phyloP scores from a whole-genome alignment of 2,797 vertebrate genomes.

The Chromis chromis region DNA sequence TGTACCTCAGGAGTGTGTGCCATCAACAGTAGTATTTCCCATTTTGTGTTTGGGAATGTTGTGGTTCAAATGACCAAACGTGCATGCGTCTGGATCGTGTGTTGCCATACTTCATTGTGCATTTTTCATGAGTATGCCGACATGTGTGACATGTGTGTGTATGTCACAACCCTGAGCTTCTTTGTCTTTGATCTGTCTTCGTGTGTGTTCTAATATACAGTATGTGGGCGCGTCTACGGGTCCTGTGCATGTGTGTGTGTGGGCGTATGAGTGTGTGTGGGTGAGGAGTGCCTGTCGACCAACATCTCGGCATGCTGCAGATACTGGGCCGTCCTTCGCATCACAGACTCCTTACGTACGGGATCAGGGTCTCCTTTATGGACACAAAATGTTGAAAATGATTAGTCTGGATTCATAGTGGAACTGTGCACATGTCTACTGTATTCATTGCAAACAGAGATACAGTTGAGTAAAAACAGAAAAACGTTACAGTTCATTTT shows the following conservation, averaged over 20 bases:
- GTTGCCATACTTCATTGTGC: not conserved
- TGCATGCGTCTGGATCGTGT: not conserved
- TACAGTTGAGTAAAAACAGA: too few relatives aligned
- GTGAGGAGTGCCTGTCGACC: constrained; percentile 76
- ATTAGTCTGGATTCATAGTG: too few relatives aligned
- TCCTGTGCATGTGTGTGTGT: constrained; percentile 40
- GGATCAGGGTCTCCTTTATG: constrained; percentile 86
- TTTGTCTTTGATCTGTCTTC: constrained; percentile 17
- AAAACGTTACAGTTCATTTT: too few relatives aligned
- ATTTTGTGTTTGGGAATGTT: not conserved
- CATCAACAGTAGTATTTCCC: not conserved
- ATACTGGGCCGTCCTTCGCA: constrained; percentile 88
- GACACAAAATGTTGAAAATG: not conserved
- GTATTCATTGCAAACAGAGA: too few relatives aligned
- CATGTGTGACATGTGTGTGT: not conserved
- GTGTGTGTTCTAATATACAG: not conserved
- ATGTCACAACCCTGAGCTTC: constrained; percentile 54
- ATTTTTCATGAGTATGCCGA: not conserved
- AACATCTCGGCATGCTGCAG: constrained; percentile 88
- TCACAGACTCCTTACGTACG: constrained; percentile 85
- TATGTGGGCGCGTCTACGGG: constrained; percentile 24
- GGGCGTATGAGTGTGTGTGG: constrained; percentile 65
- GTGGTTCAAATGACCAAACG: not conserved
- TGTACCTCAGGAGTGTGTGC: constrained; percentile 28
- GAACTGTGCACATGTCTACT: too few relatives aligned